Evolutionary conservation across 2,797 vertebrate genomes (phyloP), one percentile per base, ranked within the genome.

Genomic region (Ctenopoma kingsleyae): DNA sequence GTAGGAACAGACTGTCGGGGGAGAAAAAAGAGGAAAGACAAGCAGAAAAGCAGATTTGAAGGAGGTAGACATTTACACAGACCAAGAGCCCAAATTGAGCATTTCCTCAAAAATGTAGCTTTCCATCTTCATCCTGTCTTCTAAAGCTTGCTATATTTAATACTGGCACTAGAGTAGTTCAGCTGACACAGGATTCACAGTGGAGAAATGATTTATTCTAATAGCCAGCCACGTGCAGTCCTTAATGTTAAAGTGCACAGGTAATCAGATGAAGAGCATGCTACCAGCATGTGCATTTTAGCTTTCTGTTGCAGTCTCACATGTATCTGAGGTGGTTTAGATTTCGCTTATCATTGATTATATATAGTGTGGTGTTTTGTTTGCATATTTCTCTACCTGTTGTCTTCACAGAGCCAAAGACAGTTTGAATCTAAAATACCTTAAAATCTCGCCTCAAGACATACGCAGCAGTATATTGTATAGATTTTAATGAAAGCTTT

Each of bases 131-230:
- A 48, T 76, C 53, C 63, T 5, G 6, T 67, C 71, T 52, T 64
- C 7, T 67, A 59, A 66, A 67, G 40, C 20, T 51, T 20, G 27
- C 51, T 61, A 44, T 76, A 63, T 78, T 76, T 81, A 81, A 74
- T 7, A 11, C 76, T 57, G 64, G 78, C 68, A 80, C 19, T 73
- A 44, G 53, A 76, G 65, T 67, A 61, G 67, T 70, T 63, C 54
- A 46, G 12, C 71, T 73, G 78, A 81, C 74, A 55, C 40, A 56
- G n/a, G 70, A 67, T 62, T 67, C 54, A 49, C 57, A 38, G 59
- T n/a, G 46, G 67, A 82, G 60, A 76, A 75, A 66, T 6, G 2
- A 59, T 80, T 68, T 56, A 67, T 66, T 80, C 71, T 66, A 77
- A 80, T 56, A 74, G 32, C 43, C 67, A 64, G 53, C 50, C 57